These are phyloP conservation scores for Hapalemur alaotrensis DNA, from an alignment of 2,797 vertebrate genomes.

Conservation along the genomic window DNA sequence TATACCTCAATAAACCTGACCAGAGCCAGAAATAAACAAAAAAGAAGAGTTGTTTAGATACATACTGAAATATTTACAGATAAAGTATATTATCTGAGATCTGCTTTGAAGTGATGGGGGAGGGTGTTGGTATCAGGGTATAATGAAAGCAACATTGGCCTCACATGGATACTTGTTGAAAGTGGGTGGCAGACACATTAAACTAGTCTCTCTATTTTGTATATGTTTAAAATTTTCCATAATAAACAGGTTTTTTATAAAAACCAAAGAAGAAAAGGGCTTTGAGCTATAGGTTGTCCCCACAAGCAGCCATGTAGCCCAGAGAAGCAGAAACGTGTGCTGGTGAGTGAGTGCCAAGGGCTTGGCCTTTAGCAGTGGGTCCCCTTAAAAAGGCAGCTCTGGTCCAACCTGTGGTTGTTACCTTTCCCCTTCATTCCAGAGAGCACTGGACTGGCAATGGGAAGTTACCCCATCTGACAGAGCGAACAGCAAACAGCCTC, in stretches of 20 bases:
- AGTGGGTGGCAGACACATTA: background rate
- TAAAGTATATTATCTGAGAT: background rate
- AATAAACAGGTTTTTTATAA: background rate
- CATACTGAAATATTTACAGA: background rate
- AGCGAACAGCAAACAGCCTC: background rate
- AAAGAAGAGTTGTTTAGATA: background rate
- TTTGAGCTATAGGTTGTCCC: background rate
- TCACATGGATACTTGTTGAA: background rate
- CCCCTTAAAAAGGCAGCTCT: background rate
- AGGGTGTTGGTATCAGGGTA: background rate
- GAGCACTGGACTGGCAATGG: background rate
- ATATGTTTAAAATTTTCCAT: background rate
- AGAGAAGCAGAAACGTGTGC: background rate
- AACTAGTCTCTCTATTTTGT: background rate
- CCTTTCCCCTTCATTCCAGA: constrained; percentile 8
- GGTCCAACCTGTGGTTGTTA: background rate
- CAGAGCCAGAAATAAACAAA: background rate
- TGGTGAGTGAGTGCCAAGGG: too few relatives aligned
- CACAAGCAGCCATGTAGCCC: background rate
- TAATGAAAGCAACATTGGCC: background rate
- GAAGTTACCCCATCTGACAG: background rate
- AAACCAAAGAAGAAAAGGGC: background rate
- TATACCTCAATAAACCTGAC: constrained; percentile 1
- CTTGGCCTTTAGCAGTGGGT: background rate
- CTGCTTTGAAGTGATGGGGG: background rate